Conservation (phyloP, 2,797 vertebrate species). For the Chiroxiphia lanceolata region DNA sequence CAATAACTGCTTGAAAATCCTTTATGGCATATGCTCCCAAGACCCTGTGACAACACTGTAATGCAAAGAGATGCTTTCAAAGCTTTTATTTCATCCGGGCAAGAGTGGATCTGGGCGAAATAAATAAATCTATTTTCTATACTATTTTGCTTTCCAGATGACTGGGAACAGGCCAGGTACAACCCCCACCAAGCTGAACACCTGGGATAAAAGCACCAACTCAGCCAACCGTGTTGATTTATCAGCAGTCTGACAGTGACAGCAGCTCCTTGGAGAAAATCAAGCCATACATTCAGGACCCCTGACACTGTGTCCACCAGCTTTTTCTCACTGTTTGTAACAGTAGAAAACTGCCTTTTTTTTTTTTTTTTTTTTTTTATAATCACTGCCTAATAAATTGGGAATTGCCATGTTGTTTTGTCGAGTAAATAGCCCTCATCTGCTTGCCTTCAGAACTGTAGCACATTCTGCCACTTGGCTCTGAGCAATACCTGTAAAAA, state of each 20-base stretch:
- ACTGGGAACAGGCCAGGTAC: constrained; percentile 89
- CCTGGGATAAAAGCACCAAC: constrained; percentile 93
- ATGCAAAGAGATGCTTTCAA: constrained; percentile 18
- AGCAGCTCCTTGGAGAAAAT: not conserved
- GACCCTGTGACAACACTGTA: not conserved
- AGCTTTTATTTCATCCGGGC: not conserved
- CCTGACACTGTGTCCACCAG: not conserved
- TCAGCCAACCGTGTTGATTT: constrained; percentile 91
- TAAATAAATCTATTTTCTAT: constrained; percentile 13
- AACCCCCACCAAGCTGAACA: constrained; percentile 87
- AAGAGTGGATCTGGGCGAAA: constrained; percentile 4
- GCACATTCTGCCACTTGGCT: not conserved
- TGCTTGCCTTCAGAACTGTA: not conserved
- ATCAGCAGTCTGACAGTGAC: constrained; percentile 83
- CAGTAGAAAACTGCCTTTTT: not conserved
- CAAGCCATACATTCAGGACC: constrained; percentile 2
- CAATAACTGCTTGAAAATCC: not conserved
- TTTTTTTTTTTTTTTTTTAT: not conserved
- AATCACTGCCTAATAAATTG: not conserved
- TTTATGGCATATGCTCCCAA: not conserved
- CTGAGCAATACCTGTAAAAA: not conserved
- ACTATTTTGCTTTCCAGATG: constrained; percentile 78
- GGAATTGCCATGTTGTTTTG: not conserved
- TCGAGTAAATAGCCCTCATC: not conserved
- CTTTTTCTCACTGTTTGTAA: not conserved